Conservation (phyloP, 2,113 vertebrate species). For the Cryptoleucopteryx plumbea region DNA sequence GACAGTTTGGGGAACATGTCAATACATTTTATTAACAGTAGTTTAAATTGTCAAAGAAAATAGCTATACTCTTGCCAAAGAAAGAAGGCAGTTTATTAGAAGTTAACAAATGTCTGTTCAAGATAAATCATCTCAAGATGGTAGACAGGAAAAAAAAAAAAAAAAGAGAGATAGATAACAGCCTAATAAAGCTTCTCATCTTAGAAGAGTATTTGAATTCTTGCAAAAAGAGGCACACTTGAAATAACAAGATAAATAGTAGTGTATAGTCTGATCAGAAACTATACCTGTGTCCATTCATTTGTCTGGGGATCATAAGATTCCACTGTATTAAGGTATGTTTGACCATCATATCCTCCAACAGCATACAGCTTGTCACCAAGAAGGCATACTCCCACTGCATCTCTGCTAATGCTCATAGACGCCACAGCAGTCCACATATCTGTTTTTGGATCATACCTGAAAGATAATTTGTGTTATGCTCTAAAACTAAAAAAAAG, state of each 20-base stretch:
- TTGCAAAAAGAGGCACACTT: not conserved
- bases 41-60: not conserved
- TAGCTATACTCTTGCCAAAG: not conserved
- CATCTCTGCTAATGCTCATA: constrained; percentile 97
- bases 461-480: constrained; percentile 59
- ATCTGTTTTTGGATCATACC: constrained; percentile 97
- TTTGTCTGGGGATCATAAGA: constrained; percentile 97
- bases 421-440: constrained; percentile 96
- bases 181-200: not conserved
- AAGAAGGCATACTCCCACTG: constrained; percentile 96
- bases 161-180: not conserved
- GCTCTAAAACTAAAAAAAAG: not conserved
- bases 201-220: not conserved
- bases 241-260: not conserved
- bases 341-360: constrained; percentile 94
- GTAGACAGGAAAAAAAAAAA: not conserved
- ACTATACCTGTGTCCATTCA: constrained; percentile 93
- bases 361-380: constrained; percentile 94
- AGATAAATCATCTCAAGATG: not conserved
- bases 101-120: not conserved
- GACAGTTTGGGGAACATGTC: not conserved
- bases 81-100: not conserved
- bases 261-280: not conserved
- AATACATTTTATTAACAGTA: not conserved
- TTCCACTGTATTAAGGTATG: constrained; percentile 94